Evolutionary conservation across 2,797 vertebrate genomes (phyloP), one percentile per base, ranked within the genome.

Genomic region (Sebastes jordani): DNA sequence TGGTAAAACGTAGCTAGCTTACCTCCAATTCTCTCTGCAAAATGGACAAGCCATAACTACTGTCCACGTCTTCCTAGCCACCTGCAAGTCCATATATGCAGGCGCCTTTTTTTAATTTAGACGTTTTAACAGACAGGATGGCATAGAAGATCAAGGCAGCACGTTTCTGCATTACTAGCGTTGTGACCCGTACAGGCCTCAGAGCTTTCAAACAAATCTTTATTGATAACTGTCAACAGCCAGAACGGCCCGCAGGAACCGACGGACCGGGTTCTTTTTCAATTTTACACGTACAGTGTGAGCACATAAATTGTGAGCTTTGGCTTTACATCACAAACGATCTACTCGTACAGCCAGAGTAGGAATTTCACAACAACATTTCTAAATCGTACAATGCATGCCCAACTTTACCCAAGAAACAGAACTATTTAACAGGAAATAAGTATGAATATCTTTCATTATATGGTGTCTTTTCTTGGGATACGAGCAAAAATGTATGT

Each of bases 81-180:
- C 46, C 46, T 49, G 46, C 0, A 7, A 8, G 46, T 20, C 46
- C 1, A 20, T 46, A 46, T 46, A 46, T 0, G 14, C 42, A 0
- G 14, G 42, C 14, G 42, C 42, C 42, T 46, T 14, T 14, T 42
- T 46, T 36, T 2, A 23, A 3, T 16, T 46, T 46, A 46, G 38
- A 46, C 6, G 42, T 49, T 4, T 49, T 18, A 49, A 0, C 46
- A 49, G 46, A 49, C 46, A 49, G 46, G 2, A 0, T 20, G 46
- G 46, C 46, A 20, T 18, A 49, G 46, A 49, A 18, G 46, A 20
- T 49, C 18, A 49, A 49, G 46, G 2, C 46, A 49, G 18, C 2
- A 49, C 7, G 7, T n/a, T 52, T 52, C 46, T 52, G 18, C 18
- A 20, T 52, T 52, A 7, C 18, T n/a, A 52, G 46, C 46, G 0